Base-by-base conservation (phyloP, 2,797 vertebrate genomes). In the Channa striata region DNA sequence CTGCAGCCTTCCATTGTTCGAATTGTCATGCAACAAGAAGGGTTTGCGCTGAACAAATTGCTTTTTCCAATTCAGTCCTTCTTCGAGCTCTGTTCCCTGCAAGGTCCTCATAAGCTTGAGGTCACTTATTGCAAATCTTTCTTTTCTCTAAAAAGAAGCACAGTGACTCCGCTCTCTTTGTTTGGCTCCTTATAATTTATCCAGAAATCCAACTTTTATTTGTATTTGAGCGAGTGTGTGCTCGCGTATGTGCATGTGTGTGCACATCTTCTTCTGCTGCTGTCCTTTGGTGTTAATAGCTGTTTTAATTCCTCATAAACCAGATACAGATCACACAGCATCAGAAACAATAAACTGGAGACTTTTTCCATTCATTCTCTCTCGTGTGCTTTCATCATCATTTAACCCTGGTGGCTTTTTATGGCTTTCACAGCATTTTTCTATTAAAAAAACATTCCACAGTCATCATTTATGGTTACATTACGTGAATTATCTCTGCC, bases 41-140 rank as follows among this genome's bases (percentile, higher is more conserved):
- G 36, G 11, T 77, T 82, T 54, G 19, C 56, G 36, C 43, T 12
- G 44, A 61, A 74, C 48, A 75, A 80, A 83, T 81, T 83, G 40
- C 59, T 80, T 84, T 84, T 81, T 65, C 57, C 71, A 66, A 49
- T 68, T 61, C 61, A 51, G 65, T 60, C 65, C 1, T 37, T 59
- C 44, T 43, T 59, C 20, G 16, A 21, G 25, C 60, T 52, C 49
- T 19, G 30, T 67, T 65, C 39, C 23, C 66, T 52, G 54, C 33
- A 20, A 63, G 62, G 46, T 86, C 54, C 19, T 69, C 16, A 5
- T 69, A 49, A 25, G 53, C 48, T 62, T 3, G 3, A 66, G 58
- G 72, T 80, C 76, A 67, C 71, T 81, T 76, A 78, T 68, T 82
- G 49, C 68, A 72, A 76, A 78, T 65, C 37, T 34, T 48, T 34